A percentile compares a stretch with the other conserved stretches of the same genome.
These are phyloP conservation scores for Trachelus stipa DNA, from an alignment of 2,888 invertebrate species.

Conservation along the genomic window DNA sequence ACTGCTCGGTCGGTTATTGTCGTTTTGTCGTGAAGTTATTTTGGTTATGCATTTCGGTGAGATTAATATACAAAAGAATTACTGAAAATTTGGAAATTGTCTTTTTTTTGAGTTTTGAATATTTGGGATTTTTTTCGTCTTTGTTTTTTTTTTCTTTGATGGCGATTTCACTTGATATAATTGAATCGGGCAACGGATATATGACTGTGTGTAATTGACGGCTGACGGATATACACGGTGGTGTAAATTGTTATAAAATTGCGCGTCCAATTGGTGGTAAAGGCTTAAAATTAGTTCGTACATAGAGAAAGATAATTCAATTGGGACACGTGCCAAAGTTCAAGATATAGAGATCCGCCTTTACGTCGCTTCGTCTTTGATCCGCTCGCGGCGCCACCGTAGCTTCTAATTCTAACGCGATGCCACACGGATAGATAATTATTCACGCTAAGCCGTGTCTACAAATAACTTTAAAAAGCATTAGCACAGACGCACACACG, in stretches of 20 bases:
- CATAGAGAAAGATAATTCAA: not conserved
- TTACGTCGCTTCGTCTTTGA: not conserved
- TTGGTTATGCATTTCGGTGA: no score
- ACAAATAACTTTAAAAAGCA: not conserved
- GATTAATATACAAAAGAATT: no score
- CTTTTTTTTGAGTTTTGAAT: not conserved
- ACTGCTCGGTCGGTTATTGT: no score
- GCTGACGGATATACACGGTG: not conserved
- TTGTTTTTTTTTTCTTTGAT: not conserved
- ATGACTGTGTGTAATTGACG: not conserved
- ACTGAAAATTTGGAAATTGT: no score
- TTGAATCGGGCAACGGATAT: not conserved
- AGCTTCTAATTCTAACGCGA: not conserved
- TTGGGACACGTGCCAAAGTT: constrained; percentile 3
- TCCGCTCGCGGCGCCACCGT: not conserved
- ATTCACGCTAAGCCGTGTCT: not conserved
- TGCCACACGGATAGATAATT: not conserved
- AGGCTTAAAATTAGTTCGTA: not conserved
- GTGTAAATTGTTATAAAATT: not conserved
- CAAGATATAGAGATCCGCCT: not conserved
- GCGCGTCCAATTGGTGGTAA: not conserved
- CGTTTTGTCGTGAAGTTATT: no score
- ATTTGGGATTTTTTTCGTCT: no score
- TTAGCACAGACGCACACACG: not conserved
- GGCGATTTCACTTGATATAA: not conserved